Percentiles rank a stretch among this genome's conserved stretches.
Evolutionary conservation across 37 sponge, comb jelly and placozoan genomes (phyloP).

Genomic region (Diacarnus erythraeanus): DNA sequence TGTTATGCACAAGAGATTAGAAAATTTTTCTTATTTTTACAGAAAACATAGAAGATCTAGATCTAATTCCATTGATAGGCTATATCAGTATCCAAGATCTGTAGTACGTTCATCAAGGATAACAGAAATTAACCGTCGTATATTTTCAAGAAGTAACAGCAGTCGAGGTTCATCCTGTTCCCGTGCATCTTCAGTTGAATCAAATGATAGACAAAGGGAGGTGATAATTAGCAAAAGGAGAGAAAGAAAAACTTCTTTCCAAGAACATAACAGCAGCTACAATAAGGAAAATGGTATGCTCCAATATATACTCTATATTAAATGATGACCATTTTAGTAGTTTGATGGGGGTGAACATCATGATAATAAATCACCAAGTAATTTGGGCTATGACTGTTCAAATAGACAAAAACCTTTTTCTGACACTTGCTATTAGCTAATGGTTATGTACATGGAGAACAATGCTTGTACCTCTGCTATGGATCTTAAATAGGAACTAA

Average conservation of each 20-base stretch:
- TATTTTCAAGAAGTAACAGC: background rate
- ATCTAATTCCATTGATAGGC: conserved; percentile 62
- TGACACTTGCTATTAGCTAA: too few relatives aligned
- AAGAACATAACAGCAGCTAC: background rate
- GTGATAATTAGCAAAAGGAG: background rate
- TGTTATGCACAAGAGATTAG: too few relatives aligned
- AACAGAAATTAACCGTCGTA: background rate
- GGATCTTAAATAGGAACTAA: too few relatives aligned
- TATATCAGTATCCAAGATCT: conserved; percentile 14
- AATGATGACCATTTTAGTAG: too few relatives aligned
- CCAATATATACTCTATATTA: background rate
- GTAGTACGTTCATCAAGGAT: background rate
- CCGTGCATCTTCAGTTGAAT: conserved; percentile 23
- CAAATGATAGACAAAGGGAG: background rate
- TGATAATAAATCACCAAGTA: too few relatives aligned
- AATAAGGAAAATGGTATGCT: background rate
- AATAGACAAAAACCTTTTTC: too few relatives aligned
- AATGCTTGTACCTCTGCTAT: too few relatives aligned
- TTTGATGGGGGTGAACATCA: too few relatives aligned
- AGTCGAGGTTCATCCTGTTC: conserved; percentile 34
- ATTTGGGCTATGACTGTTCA: too few relatives aligned
- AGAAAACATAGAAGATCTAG: conserved; percentile 31
- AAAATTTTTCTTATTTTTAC: too few relatives aligned
- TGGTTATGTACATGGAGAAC: too few relatives aligned
- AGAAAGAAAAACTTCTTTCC: background rate